phyloP scores from a whole-genome alignment of 2,113 vertebrate species.

The Hirundichthys speculiger region DNA sequence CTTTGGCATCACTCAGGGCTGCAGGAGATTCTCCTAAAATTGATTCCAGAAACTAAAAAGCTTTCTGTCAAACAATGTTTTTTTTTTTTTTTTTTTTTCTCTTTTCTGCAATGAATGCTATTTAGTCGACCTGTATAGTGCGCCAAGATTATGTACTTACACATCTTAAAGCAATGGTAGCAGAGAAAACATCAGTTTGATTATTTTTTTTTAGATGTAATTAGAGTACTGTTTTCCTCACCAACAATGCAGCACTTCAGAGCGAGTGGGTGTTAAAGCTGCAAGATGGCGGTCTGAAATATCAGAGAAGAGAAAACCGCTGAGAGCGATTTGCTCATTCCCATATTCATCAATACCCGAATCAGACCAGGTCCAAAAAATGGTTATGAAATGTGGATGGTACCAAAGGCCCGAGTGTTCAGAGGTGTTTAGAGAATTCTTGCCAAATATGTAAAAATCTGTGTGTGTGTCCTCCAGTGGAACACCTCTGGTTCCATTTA shows the following conservation, averaged over 20 bases:
- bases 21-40: constrained; percentile 6
- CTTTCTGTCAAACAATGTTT: not conserved
- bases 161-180: too few species aligned
- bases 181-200: constrained; percentile 44
- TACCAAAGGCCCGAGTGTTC: constrained; percentile 8
- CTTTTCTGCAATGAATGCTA: constrained; percentile 18
- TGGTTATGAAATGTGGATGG: constrained; percentile 3
- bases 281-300: constrained; percentile 22
- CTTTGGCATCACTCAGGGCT: constrained; percentile 4
- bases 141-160: not conserved
- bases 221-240: constrained; percentile 15
- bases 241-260: constrained; percentile 36
- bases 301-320: constrained; percentile 31
- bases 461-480: not conserved
- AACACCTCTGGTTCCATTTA: not conserved
- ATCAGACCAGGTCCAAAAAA: constrained; percentile 5
- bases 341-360: not conserved
- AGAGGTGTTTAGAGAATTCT: constrained; percentile 4
- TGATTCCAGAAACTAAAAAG: constrained; percentile 36
- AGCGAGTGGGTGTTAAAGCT: constrained; percentile 55
- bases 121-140: constrained; percentile 9
- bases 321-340: constrained; percentile 18
- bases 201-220: constrained; percentile 54
- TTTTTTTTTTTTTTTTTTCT: constrained; percentile 18
- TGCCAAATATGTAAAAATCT: not conserved